Evolutionary conservation across 2,797 vertebrate genomes (phyloP).

Genomic region (Melanogrammus aeglefinus): DNA sequence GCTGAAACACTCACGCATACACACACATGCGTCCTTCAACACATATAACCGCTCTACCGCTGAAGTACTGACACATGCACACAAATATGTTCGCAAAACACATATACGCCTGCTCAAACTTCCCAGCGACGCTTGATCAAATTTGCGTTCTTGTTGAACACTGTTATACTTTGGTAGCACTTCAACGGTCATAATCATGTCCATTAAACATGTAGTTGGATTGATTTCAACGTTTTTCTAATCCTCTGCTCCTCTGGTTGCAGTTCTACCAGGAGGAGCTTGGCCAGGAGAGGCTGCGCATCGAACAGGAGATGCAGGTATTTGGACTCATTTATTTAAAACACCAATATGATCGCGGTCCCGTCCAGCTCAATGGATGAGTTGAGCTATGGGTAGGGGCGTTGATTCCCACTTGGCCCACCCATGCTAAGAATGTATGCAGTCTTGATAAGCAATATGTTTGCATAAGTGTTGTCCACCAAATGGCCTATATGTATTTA

Average conservation of each 20-base stretch:
- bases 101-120: neutral
- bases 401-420: neutral
- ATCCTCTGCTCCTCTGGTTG: neutral
- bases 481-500: neutral
- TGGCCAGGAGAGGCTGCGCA: slow-evolving; percentile 72
- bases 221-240: neutral
- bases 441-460: neutral
- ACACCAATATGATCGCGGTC: neutral
- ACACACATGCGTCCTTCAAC: slow-evolving; percentile 4
- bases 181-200: neutral
- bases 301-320: slow-evolving; percentile 82
- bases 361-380: neutral
- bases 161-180: neutral
- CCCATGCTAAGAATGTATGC: neutral
- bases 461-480: neutral
- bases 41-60: neutral
- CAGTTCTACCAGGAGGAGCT: slow-evolving; percentile 81
- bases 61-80: slow-evolving; percentile 17
- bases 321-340: slow-evolving; percentile 17
- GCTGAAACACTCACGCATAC: slow-evolving; percentile 18
- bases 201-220: neutral
- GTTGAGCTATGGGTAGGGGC: neutral
- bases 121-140: neutral
- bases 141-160: no score
- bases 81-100: neutral